phyloP scores from a whole-genome alignment of 2,797 vertebrate genomes.

The Sebastes hubbsi region DNA sequence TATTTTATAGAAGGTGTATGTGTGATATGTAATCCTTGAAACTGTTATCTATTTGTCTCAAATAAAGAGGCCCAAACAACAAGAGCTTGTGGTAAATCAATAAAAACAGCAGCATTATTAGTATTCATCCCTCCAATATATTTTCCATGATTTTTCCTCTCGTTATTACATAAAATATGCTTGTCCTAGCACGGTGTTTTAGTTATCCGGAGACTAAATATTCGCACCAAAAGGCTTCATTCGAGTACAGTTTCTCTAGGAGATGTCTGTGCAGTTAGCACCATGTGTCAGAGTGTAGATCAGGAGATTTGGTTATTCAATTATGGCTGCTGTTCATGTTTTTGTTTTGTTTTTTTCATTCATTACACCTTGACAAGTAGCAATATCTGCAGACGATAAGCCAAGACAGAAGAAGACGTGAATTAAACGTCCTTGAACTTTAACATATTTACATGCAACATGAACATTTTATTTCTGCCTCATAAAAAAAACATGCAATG shows the following conservation, averaged over 20 bases:
- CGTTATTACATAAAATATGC: neutral
- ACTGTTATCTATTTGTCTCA: conserved; percentile 14
- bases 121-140: neutral
- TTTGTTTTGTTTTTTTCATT: neutral
- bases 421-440: neutral
- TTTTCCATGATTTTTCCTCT: neutral
- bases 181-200: neutral
- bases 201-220: neutral
- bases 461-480: neutral
- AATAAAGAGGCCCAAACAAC: conserved; percentile 32
- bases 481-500: neutral
- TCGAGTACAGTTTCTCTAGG: neutral
- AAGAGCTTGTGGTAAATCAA: neutral
- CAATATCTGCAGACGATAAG: neutral
- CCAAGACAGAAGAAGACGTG: neutral
- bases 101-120: neutral
- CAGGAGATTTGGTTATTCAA: neutral
- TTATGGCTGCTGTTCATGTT: neutral
- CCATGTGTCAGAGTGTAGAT: neutral
- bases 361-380: neutral
- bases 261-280: neutral
- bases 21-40: conserved; percentile 12
- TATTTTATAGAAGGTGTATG: neutral
- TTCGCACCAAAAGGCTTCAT: neutral
- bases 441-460: neutral